These are phyloP conservation scores for Rhyacophila brunnea DNA, from an alignment of 1,140 invertebrate genomes.

Conservation along the genomic window DNA sequence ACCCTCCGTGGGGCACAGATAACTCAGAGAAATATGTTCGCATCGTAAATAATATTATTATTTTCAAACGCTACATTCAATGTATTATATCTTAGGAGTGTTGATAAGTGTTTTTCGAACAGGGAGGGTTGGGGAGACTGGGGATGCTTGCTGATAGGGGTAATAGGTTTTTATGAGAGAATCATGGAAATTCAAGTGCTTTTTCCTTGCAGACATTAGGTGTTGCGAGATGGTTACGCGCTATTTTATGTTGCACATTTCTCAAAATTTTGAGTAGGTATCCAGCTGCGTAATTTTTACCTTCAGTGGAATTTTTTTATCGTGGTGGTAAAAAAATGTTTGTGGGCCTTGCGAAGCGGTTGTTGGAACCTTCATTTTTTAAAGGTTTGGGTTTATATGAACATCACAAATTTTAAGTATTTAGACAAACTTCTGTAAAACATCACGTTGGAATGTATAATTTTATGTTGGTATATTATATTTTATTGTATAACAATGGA, in stretches of 20 bases:
- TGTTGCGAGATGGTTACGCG: slow-evolving; percentile 15
- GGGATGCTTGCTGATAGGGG: slow-evolving; percentile 16
- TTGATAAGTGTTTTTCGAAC: slow-evolving; percentile 29
- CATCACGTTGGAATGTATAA: no score
- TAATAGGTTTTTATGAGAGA: slow-evolving; percentile 36
- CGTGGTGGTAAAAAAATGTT: no score
- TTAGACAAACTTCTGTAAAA: no score
- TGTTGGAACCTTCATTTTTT: no score
- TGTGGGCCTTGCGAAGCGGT: no score
- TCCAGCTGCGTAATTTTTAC: no score
- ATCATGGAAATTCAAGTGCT: slow-evolving; percentile 25
- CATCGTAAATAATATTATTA: slow-evolving; percentile 17
- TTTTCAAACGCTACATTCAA: slow-evolving; percentile 13
- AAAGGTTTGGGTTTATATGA: no score
- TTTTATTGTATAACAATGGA: no score
- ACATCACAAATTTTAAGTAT: no score
- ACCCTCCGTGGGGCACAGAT: slow-evolving; percentile 8
- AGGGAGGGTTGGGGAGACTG: neutral
- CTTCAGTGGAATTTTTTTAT: no score
- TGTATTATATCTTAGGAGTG: slow-evolving; percentile 17
- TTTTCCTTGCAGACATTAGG: slow-evolving; percentile 17
- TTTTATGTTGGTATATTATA: no score
- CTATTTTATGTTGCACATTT: slow-evolving; percentile 3
- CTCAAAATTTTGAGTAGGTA: neutral
- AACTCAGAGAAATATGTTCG: slow-evolving; percentile 24